Evolutionary conservation across 2,797 vertebrate species (phyloP).

Genomic region (Pelodytes ibericus): DNA sequence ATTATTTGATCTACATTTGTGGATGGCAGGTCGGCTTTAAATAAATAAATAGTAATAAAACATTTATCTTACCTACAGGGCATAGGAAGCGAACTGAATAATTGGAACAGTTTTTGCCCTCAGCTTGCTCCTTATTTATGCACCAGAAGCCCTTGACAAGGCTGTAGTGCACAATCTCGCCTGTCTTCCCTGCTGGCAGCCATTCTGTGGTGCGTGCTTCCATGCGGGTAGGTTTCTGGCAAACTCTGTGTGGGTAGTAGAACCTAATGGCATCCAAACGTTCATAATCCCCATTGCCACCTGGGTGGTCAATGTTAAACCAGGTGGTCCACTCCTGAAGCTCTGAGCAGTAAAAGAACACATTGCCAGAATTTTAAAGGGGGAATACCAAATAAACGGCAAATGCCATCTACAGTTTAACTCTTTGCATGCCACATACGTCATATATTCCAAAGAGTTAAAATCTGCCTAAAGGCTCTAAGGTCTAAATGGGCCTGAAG

Average conservation of each 20-base stretch:
- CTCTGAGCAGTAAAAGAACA: conserved; percentile 64
- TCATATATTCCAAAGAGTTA: too few species aligned
- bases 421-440: too few species aligned
- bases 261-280: conserved; percentile 86
- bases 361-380: background rate
- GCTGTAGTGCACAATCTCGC: conserved; percentile 81
- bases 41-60: fast-evolving
- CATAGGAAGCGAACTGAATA: conserved; percentile 89
- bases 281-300: conserved; percentile 86
- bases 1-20: too few species aligned
- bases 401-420: too few species aligned
- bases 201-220: conserved; percentile 88
- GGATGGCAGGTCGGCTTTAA: too few species aligned
- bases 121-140: conserved; percentile 82
- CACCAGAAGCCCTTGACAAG: conserved; percentile 88
- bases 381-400: too few species aligned
- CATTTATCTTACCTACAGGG: conserved; percentile 69
- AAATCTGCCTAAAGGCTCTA: too few species aligned
- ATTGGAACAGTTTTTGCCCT: conserved; percentile 84
- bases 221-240: conserved; percentile 73
- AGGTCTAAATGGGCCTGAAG: too few species aligned
- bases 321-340: conserved; percentile 84
- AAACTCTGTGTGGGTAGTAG: conserved; percentile 83
- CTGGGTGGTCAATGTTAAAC: conserved; percentile 92
- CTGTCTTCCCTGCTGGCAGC: conserved; percentile 77